These are phyloP conservation scores for Sturnus vulgaris DNA, from an alignment of 2,113 vertebrate genomes.

Conservation along the genomic window DNA sequence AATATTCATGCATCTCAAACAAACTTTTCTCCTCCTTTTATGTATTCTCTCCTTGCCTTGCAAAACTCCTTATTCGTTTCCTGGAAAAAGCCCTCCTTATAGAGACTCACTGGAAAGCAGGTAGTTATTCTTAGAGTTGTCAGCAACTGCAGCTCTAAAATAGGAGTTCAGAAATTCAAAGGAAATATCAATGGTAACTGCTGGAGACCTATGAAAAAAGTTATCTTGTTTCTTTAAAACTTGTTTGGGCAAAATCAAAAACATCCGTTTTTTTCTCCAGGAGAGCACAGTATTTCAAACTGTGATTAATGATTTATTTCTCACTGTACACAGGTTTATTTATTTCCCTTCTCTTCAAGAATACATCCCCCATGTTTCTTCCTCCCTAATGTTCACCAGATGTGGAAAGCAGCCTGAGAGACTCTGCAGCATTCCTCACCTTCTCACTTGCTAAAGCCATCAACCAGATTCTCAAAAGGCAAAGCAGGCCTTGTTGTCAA, in stretches of 20 bases:
- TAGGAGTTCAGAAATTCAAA: neutral
- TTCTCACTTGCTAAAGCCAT: conserved; percentile 5
- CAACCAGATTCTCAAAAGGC: neutral
- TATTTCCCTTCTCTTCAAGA: neutral
- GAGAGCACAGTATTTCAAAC: neutral
- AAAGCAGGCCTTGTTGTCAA: neutral
- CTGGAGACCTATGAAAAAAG: neutral
- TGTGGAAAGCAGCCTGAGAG: neutral
- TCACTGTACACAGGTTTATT: neutral
- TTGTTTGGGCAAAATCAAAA: neutral
- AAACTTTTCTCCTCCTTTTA: conserved; percentile 4
- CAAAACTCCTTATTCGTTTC: conserved; percentile 12
- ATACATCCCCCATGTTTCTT: neutral
- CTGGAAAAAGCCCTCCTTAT: conserved; percentile 26
- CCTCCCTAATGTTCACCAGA: neutral
- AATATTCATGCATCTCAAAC: conserved; percentile 7
- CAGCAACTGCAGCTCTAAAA: conserved; percentile 30
- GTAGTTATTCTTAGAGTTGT: conserved; percentile 28
- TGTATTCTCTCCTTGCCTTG: conserved; percentile 27
- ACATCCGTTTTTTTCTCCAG: neutral
- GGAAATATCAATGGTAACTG: conserved; percentile 11
- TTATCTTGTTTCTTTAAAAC: neutral
- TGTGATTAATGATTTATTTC: neutral
- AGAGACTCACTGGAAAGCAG: conserved; percentile 17
- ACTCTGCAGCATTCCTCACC: neutral